Evolutionary conservation across 2,113 vertebrate genomes (phyloP), one percentile per base, ranked within the genome.

Genomic region (Turnix velox): DNA sequence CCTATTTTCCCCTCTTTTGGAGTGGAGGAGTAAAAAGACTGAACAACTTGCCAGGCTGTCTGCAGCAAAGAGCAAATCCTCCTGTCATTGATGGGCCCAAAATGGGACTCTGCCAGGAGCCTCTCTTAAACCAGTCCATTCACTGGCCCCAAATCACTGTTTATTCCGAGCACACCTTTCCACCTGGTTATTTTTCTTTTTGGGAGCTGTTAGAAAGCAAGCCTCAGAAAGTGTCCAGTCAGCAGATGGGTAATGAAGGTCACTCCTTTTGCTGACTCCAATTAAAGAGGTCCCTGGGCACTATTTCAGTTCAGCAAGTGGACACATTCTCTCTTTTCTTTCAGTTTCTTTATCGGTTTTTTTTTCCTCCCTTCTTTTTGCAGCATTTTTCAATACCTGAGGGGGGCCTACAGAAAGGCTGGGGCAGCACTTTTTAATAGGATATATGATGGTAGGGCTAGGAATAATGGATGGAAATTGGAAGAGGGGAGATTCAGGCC

Each of bases 221-320:
- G 75, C 20, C 19, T 7, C 2, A 12, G 59, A 22, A 43, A 91
- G 63, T 68, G 89, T 84, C 77, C 66, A n/a, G 80, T 93, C 88
- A 97, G 95, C 96, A 67, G 37, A 30, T 78, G 2, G 5, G 16
- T 93, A 63, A 85, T 51, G 87, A 85, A 95, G 91, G 88, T 94
- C 94, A 72, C 62, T 93, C 75, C 93, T 92, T 57, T 52, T 75
- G 93, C 86, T 94, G 92, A 61, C 84, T 94, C 43, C 61, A 63
- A 49, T 19, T 74, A 55, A 73, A 72, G 43, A 66, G 61, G 45
- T 95, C 88, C 85, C 86, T 80, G 66, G 87, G 57, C 42, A 73
- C 87, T 46, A 5, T 12, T 91, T 30, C 66, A 61, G 87, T 30
- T 87, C 94, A 88, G n/a, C 4, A 28, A 93, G 81, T 87, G 92